These are phyloP conservation scores for Aphaenogaster ashmeadi DNA, from an alignment of 1,140 invertebrate genomes.

Conservation along the genomic window DNA sequence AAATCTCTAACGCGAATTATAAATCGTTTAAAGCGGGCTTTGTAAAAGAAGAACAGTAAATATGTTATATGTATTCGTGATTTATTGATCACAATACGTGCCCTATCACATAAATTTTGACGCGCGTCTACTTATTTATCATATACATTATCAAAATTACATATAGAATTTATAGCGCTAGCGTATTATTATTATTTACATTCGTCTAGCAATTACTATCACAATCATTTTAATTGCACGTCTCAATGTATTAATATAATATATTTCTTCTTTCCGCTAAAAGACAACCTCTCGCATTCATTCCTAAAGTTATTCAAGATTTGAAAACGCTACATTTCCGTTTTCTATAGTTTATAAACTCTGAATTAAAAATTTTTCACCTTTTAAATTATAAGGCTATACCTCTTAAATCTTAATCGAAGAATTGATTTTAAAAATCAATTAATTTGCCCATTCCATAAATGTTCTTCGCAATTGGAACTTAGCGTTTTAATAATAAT, in stretches of 20 bases:
- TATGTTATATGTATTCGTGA: constrained; percentile 15
- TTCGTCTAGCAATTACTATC: background rate
- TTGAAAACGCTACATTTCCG: background rate
- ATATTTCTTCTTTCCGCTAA: constrained; percentile 3
- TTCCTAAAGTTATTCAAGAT: constrained; percentile 18
- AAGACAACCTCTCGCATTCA: constrained; percentile 11
- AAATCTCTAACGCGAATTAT: background rate
- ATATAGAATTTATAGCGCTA: background rate
- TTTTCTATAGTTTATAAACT: background rate
- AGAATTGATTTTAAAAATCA: constrained; percentile 35
- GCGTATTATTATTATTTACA: background rate
- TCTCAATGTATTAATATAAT: background rate
- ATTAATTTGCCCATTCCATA: constrained; percentile 6
- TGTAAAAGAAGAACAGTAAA: background rate
- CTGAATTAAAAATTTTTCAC: background rate
- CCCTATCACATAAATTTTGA: constrained; percentile 4
- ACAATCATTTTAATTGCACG: constrained; percentile 14
- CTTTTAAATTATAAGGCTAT: constrained; percentile 10
- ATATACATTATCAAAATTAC: constrained; percentile 11
- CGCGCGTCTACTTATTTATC: background rate
- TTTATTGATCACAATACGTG: constrained; percentile 29
- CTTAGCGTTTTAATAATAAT: background rate
- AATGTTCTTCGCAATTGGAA: background rate
- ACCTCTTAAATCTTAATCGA: constrained; percentile 19
- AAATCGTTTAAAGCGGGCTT: background rate